phyloP scores from a whole-genome alignment of 2,888 invertebrate genomes.

The Pegoplata infirma region DNA sequence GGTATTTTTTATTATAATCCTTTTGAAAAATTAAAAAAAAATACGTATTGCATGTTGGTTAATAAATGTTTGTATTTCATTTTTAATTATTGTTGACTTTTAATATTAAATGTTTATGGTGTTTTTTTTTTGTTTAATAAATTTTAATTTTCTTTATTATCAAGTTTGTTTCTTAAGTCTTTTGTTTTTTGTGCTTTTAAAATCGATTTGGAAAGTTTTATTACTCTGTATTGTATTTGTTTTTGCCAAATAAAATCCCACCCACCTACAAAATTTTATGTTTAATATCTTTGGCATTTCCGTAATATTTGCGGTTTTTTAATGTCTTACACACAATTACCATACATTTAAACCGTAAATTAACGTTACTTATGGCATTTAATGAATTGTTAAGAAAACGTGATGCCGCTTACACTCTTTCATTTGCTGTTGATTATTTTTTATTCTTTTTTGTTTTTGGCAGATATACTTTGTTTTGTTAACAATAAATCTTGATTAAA shows the following conservation, averaged over 20 bases:
- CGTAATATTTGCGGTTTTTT: slow-evolving; percentile 58
- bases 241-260: slow-evolving; percentile 32
- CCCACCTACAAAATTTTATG: slow-evolving; percentile 33
- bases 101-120: neutral
- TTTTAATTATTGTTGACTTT: slow-evolving; percentile 23
- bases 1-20: slow-evolving; percentile 62
- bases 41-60: slow-evolving; percentile 21
- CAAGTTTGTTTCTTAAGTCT: slow-evolving; percentile 56
- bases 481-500: slow-evolving; percentile 48
- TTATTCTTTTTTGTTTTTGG: slow-evolving; percentile 12
- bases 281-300: slow-evolving; percentile 64
- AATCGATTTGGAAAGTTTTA: slow-evolving; percentile 24
- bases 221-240: neutral
- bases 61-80: slow-evolving; percentile 8
- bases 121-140: neutral
- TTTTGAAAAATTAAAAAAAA: too few relatives aligned
- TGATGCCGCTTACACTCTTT: slow-evolving; percentile 47
- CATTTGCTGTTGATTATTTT: too few relatives aligned
- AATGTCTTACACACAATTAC: slow-evolving; percentile 19
- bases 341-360: slow-evolving; percentile 47
- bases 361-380: slow-evolving; percentile 48
- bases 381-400: slow-evolving; percentile 52
- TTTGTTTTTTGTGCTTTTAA: slow-evolving; percentile 34
- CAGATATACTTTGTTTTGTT: neutral
- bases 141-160: slow-evolving; percentile 6